Percentiles rank a stretch among this genome's conserved stretches.
Evolutionary conservation across 2,888 invertebrate species (phyloP).

Genomic region (Xanthostigma xanthostigma): DNA sequence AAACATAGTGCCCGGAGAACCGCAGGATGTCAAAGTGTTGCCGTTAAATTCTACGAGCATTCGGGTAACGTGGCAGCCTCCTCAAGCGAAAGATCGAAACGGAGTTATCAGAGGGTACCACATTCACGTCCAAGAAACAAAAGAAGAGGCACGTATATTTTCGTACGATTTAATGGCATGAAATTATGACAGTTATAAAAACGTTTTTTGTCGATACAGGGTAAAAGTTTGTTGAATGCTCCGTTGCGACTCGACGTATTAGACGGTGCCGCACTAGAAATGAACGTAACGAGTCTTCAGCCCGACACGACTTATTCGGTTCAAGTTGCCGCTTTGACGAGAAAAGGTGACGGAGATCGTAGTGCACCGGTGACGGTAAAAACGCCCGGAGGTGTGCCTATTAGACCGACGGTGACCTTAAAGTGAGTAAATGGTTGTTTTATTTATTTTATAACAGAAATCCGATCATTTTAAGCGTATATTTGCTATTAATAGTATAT

Average conservation of each 20-base stretch:
- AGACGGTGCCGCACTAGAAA: slow-evolving; percentile 59
- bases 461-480: no score
- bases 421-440: slow-evolving; percentile 60
- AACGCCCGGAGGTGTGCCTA: slow-evolving; percentile 89
- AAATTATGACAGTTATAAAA: no score
- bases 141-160: slow-evolving; percentile 55
- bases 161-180: no score
- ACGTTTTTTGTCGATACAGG: slow-evolving; percentile 27
- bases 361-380: slow-evolving; percentile 72
- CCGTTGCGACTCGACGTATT: slow-evolving; percentile 77
- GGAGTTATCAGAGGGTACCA: slow-evolving; percentile 95
- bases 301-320: slow-evolving; percentile 91
- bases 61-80: slow-evolving; percentile 89
- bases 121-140: slow-evolving; percentile 83
- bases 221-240: slow-evolving; percentile 67
- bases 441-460: no score
- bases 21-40: slow-evolving; percentile 77
- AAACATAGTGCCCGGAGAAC: slow-evolving; percentile 89
- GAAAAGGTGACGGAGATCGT: slow-evolving; percentile 92
- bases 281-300: slow-evolving; percentile 78
- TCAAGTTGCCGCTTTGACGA: slow-evolving; percentile 88
- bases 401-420: slow-evolving; percentile 63
- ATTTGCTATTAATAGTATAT: no score
- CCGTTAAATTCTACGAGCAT: slow-evolving; percentile 93
- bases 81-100: slow-evolving; percentile 78